Evolutionary conservation across 2,888 invertebrate species (phyloP).

Genomic region (Cantharis flavilabris): DNA sequence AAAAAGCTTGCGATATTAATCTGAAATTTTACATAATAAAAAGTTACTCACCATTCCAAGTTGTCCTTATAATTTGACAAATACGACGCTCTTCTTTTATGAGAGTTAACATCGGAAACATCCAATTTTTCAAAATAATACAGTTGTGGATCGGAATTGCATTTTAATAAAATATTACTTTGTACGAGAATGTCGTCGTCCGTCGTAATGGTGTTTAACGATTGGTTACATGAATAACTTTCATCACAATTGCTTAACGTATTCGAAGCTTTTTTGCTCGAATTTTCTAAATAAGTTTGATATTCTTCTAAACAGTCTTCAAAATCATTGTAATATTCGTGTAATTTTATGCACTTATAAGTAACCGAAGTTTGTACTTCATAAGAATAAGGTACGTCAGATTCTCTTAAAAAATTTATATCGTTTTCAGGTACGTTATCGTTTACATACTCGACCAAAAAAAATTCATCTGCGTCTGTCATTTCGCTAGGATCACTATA

Average conservation of each 20-base stretch:
- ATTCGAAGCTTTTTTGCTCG: neutral
- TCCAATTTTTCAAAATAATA: neutral
- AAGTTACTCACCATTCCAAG: neutral
- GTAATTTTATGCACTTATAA: conserved; percentile 43
- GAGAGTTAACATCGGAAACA: neutral
- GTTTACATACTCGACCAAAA: conserved; percentile 49
- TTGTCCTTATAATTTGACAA: neutral
- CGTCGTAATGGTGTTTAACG: neutral
- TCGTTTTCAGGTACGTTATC: conserved; percentile 35
- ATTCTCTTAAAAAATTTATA: conserved; percentile 48
- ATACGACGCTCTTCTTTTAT: neutral
- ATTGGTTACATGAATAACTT: neutral
- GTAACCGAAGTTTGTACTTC: conserved; percentile 30
- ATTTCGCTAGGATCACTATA: conserved; percentile 29
- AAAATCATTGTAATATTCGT: conserved; percentile 69
- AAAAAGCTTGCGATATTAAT: too few species aligned
- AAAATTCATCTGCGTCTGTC: conserved; percentile 50
- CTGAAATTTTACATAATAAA: neutral
- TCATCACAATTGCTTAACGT: neutral
- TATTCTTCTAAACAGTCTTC: conserved; percentile 64
- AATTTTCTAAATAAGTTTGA: conserved; percentile 43
- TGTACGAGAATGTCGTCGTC: neutral
- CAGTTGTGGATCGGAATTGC: neutral
- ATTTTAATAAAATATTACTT: neutral
- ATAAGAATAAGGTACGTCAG: conserved; percentile 46